Evolutionary conservation across 2,888 invertebrate species (phyloP), one percentile per base, ranked within the genome.

Genomic region (Drosophila acutilabella): DNA sequence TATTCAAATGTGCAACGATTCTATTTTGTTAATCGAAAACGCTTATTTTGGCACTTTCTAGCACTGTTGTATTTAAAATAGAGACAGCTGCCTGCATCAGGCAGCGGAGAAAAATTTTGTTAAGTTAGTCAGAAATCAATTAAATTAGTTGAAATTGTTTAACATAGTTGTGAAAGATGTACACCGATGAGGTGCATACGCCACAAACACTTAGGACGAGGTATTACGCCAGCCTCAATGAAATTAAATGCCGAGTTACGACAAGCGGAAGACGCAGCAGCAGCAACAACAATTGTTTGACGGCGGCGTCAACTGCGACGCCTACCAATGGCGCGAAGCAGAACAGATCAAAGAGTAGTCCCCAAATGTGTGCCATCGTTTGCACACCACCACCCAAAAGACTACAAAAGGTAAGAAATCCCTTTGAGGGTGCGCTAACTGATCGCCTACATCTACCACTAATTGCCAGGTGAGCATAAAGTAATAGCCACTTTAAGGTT

Each of bases 401-500:
- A 20, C 91, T 94, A 73, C 93, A 93, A 0, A 94, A 93, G 81
- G 93, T 94, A 40, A 91, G 93, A 58, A 95, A 95, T 92, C 95
- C 95, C 6, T 95, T 95, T 80, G 95, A 95, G 72, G 91, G 93
- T 0, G 94, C 94, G 26, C 87, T 95, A 61, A 92, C 94, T 0
- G 94, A 94, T 51, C 93, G 94, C 62, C 87, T 95, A 23, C 95
- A 95, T 91, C 92, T 94, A 60, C 94, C 95, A 41, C 92, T 92
- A 30, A 93, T 96, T 86, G 96, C 76, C 23, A 90, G 91, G 90
- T 90, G 33, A 80, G 80, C 69, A n/a, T 40, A 2, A 0, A 36
- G 4, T 54, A 20, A 10, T 2, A 36, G 3, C 2, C 13, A 14
- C 10, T 44, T 26, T 26, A 42, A 52, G 52, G 41, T 60, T 33